Base-by-base conservation (phyloP, 2,113 vertebrate genomes). In the Salminus brasiliensis region DNA sequence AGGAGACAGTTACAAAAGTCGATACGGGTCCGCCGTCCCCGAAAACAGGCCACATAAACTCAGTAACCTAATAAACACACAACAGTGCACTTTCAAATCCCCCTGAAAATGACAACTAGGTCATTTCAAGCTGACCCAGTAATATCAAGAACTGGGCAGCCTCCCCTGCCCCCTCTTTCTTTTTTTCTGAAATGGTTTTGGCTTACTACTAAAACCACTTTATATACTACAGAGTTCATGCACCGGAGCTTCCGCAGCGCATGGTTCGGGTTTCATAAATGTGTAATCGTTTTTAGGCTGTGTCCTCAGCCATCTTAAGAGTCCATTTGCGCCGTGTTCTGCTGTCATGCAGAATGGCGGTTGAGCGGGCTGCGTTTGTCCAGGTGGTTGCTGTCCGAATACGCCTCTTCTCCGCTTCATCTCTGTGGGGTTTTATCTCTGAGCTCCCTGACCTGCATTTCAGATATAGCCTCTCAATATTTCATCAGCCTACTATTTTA, bases 191-290 rank as follows among this genome's bases (percentile, higher is more conserved):
- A 76, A 72, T 70, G 71, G 27, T 47, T 79, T 43, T 49, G 32
- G 47, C 72, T 76, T 80, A 41, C 67, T 79, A 72, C 63, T 39
- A 62, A 59, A 57, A 66, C 45, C 52, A 65, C 73, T 81, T 63
- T 47, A 72, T 36, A 49, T 12, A 52, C 69, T 68, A 30, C 76
- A 57, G 32, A 30, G 63, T 71, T 75, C 60, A 72, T 68, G 62
- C 47, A 60, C 45, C 68, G 34, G 57, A 82, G 83, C 72, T 83
- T 88, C 66, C 83, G 75, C 49, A 18, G 36, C 36, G 30, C 71
- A 57, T 78, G 49, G 81, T 34, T 12, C 65, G 29, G 85, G 52
- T 73, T 74, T 92, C 86, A 89, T 89, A 87, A 90, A 92, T 91
- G 81, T 80, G 84, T 89, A 78, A 92, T 86, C 68, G 81, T 73